phyloP scores from a whole-genome alignment of 2,888 invertebrate species.

The Leucophenga montana region DNA sequence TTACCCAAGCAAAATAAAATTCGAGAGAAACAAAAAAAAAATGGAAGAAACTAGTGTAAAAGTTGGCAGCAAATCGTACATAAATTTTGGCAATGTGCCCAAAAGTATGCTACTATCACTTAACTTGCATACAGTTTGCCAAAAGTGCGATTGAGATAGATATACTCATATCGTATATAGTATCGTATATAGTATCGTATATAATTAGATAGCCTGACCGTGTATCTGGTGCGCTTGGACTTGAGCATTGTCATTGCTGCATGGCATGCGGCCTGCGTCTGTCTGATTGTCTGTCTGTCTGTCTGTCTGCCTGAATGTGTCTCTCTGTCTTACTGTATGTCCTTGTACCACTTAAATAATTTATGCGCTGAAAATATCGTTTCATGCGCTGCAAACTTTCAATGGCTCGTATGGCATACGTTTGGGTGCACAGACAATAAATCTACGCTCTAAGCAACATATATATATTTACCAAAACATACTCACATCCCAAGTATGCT shows the following conservation, averaged over 20 bases:
- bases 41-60: background rate
- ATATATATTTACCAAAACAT: background rate
- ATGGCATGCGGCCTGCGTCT: slow-evolving; percentile 16
- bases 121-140: slow-evolving; percentile 5
- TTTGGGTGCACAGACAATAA: slow-evolving; percentile 8
- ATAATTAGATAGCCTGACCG: too few relatives aligned
- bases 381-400: slow-evolving; percentile 1
- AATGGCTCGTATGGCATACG: slow-evolving; percentile 5
- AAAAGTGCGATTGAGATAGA: background rate
- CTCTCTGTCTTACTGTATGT: slow-evolving; percentile 23
- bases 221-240: slow-evolving; percentile 10
- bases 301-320: too few relatives aligned
- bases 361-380: slow-evolving; percentile 34
- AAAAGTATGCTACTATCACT: slow-evolving; percentile 40
- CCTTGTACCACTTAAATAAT: slow-evolving; percentile 53
- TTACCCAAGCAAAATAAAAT: background rate
- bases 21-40: background rate
- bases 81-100: slow-evolving; percentile 43
- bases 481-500: slow-evolving; percentile 3
- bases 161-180: too few relatives aligned
- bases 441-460: background rate
- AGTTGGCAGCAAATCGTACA: background rate
- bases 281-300: background rate
- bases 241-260: slow-evolving; percentile 20
- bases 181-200: too few relatives aligned